Conservation (phyloP, 2,797 vertebrate species). For the Alcedo quadribrachys region DNA sequence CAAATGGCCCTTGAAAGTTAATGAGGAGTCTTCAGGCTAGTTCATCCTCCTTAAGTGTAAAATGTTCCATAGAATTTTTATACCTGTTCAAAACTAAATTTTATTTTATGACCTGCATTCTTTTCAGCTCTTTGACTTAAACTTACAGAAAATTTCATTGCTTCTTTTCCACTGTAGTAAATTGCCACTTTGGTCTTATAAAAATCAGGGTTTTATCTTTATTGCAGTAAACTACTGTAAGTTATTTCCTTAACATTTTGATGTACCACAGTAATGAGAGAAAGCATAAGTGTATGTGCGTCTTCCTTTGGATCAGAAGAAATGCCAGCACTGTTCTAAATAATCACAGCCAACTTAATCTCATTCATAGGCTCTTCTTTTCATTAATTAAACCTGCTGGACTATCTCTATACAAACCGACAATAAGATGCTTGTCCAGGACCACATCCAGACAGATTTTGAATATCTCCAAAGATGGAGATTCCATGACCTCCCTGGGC, state of each 20-base stretch:
- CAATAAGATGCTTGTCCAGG: neutral
- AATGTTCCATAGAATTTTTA: slow-evolving; percentile 32
- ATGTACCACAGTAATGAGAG: neutral
- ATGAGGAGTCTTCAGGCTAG: slow-evolving; percentile 43
- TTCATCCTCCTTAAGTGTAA: slow-evolving; percentile 41
- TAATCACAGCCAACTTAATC: neutral
- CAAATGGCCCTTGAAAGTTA: slow-evolving; percentile 63
- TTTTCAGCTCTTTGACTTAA: slow-evolving; percentile 40
- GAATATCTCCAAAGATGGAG: neutral
- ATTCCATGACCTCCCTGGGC: neutral
- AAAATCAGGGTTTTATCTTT: slow-evolving; percentile 25
- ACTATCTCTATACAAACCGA: neutral
- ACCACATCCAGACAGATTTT: neutral
- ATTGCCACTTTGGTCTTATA: slow-evolving; percentile 21
- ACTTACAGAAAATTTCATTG: slow-evolving; percentile 15
- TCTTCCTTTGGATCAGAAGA: neutral
- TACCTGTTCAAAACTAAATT: slow-evolving; percentile 49
- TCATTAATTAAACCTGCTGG: neutral
- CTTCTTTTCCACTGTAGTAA: slow-evolving; percentile 4
- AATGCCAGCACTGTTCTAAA: neutral
- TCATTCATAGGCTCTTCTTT: neutral
- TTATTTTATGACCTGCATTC: slow-evolving; percentile 27
- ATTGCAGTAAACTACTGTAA: slow-evolving; percentile 14
- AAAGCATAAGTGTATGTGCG: neutral
- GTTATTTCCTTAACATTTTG: slow-evolving; percentile 9